Percentiles rank a stretch among this genome's conserved stretches.
Conservation (phyloP, 53 echinoderm and acorn worm genomes). For the Holothuria scabra region DNA sequence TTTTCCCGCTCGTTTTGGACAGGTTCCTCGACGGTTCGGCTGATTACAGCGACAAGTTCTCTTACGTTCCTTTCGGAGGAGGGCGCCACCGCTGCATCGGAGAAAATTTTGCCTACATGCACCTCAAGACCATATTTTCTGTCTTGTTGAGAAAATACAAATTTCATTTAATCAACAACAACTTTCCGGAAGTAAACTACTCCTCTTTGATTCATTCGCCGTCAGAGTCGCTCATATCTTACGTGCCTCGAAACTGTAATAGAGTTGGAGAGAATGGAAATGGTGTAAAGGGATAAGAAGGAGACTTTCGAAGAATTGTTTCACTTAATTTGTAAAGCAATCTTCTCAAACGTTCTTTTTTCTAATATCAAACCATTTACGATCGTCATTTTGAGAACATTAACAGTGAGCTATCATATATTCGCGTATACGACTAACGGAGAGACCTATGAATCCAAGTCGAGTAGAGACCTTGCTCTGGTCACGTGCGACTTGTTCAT, state of each 20-base stretch:
- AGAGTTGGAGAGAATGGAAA: no score
- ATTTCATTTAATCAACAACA: conserved; percentile 73
- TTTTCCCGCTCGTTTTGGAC: neutral
- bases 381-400: no score
- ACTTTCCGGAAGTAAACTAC: conserved; percentile 82
- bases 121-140: conserved; percentile 89
- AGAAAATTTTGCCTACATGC: conserved; percentile 89
- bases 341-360: no score
- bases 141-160: conserved; percentile 76
- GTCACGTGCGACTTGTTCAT: no score
- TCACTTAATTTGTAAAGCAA: no score
- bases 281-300: no score
- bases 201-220: conserved; percentile 87
- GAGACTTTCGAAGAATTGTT: no score
- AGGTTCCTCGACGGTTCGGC: conserved; percentile 79
- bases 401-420: no score
- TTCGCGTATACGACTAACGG: no score
- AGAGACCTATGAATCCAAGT: no score
- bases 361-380: no score
- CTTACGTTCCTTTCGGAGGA: conserved; percentile 85
- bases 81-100: conserved; percentile 91
- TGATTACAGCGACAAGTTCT: conserved; percentile 88
- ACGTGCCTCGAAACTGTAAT: conserved; percentile 25
- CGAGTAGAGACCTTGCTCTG: no score
- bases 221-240: conserved; percentile 73